These are phyloP conservation scores for Craseonycteris thonglongyai DNA, from an alignment of 2,113 vertebrate genomes.

Conservation along the genomic window DNA sequence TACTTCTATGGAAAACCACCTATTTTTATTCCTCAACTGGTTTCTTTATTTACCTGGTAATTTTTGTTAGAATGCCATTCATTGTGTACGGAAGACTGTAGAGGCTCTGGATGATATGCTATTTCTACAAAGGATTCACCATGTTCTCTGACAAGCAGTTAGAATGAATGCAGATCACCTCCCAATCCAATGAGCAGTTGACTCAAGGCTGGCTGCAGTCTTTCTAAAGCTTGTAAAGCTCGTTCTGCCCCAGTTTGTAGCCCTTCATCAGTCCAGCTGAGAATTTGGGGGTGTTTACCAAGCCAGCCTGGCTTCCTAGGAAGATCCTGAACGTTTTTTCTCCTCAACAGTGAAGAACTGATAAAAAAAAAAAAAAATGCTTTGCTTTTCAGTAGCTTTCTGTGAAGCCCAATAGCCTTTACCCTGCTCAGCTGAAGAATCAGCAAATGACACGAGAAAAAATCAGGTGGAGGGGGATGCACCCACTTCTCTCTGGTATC, in stretches of 20 bases:
- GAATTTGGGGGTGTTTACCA: background rate
- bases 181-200: background rate
- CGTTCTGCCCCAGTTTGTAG: background rate
- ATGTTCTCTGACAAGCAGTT: background rate
- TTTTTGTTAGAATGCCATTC: slow-evolving; percentile 1
- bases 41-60: background rate
- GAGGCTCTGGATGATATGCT: background rate
- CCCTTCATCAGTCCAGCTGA: background rate
- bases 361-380: background rate
- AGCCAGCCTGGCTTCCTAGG: background rate
- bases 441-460: background rate
- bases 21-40: background rate
- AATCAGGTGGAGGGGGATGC: background rate
- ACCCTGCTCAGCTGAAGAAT: background rate
- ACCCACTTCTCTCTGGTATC: background rate
- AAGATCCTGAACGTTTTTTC: background rate
- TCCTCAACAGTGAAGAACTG: background rate
- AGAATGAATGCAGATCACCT: background rate
- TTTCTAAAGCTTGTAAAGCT: background rate
- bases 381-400: slow-evolving; percentile 7
- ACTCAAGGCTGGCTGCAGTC: background rate
- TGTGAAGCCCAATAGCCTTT: background rate
- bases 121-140: background rate
- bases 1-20: background rate
- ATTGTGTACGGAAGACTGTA: background rate